Percentiles rank a stretch among this genome's conserved stretches.
phyloP scores from a whole-genome alignment of 2,113 vertebrate genomes.

The Plotosus lineatus region DNA sequence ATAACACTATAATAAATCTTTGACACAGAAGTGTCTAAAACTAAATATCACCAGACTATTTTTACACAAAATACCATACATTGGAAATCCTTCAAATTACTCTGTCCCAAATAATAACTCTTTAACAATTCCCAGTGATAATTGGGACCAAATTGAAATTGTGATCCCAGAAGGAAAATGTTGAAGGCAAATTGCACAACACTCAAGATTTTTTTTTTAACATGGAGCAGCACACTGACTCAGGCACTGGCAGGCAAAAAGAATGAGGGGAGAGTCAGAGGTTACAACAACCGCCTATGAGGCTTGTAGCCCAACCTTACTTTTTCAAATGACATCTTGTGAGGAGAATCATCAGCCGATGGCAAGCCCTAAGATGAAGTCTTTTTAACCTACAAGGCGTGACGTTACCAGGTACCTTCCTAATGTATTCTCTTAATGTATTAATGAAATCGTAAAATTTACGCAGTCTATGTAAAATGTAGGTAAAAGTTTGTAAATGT shows the following conservation, averaged over 20 bases:
- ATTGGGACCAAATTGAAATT: background rate
- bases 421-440: background rate
- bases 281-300: conserved; percentile 53
- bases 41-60: background rate
- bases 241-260: conserved; percentile 34
- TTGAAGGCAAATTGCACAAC: background rate
- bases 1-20: background rate
- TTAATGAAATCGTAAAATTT: background rate
- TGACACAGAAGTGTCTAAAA: background rate
- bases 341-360: conserved; percentile 1
- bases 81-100: background rate
- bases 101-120: conserved; percentile 19
- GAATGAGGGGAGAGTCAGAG: conserved; percentile 51
- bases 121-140: background rate
- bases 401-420: background rate
- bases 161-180: conserved; percentile 5
- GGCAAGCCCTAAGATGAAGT: background rate
- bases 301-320: conserved; percentile 28
- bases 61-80: background rate
- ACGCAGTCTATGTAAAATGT: background rate
- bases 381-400: background rate
- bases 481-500: background rate
- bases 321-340: conserved; percentile 26
- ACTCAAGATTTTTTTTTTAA: background rate
- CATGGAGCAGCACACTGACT: background rate